Base-by-base conservation (phyloP, 2,113 vertebrate genomes). In the Rhinoptilus africanus region DNA sequence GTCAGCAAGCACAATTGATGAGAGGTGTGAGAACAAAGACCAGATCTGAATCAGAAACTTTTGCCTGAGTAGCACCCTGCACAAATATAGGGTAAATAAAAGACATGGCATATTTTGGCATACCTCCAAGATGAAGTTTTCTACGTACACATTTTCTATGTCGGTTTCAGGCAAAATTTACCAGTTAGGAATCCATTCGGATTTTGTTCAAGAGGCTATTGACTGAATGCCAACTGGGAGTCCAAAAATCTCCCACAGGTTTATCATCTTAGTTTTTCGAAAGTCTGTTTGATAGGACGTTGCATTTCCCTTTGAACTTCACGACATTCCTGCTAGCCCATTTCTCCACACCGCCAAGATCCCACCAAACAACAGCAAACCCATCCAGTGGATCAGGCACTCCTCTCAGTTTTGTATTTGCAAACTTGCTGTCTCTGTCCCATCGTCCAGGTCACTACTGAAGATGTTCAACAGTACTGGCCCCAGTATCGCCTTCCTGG, bases 401-500 rank as follows among this genome's bases (percentile, higher is more conserved):
- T 45, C 41, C 39, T 76, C 54, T 30, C 45, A 60, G 20, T n/a
- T 53, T 23, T 23, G 7, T 26, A 27, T 27, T 37, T 59, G 50
- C n/a, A 37, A 30, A 19, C 20, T 48, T 15, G 11, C 26, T 34
- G n/a, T 2, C 17, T 39, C 73, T 21, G 14, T 26, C 45, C n/a
- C 14, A 12, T 30, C 3, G 0, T 8, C 14, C 45, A 30, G 17
- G 32, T 32, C 22, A 20, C 19, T 8, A 17, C 14, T 4, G 16
- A 37, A 39, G n/a, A 20, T 11, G 7, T 48, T 6, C 13, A 64
- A 35, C 10, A 30, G 21, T 22, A 9, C 4, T 43, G 16, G 11
- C 26, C 30, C n/a, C 45, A 12, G 9, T 28, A 35, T 6, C 0
- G 0, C 8, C 22, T 21, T 8, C 27, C 23, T 17, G 8, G n/a